Percentiles rank a stretch among this genome's conserved stretches.
Conservation (phyloP, 2,888 invertebrate species). For the Seira ritae region DNA sequence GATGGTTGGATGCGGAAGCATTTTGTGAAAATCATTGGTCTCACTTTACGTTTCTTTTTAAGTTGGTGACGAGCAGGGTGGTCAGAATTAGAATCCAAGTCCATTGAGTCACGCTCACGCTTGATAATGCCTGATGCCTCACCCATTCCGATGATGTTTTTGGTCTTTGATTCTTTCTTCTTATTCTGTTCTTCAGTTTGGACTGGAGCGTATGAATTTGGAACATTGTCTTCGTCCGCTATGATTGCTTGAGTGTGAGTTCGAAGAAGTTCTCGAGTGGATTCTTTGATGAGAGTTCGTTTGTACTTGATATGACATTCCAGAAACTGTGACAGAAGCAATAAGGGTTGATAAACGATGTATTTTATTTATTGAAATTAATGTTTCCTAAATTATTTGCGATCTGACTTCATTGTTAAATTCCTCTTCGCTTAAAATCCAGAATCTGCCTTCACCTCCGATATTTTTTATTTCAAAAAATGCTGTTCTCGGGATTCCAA, state of each 20-base stretch:
- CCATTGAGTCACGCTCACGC: not conserved
- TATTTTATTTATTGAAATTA: not conserved
- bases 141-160: not conserved
- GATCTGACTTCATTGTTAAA: constrained; percentile 64
- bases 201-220: too few relatives aligned
- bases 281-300: constrained; percentile 15
- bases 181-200: too few relatives aligned
- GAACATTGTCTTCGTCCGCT: not conserved
- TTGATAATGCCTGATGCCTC: not conserved
- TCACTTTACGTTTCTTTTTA: constrained; percentile 29
- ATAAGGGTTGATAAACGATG: not conserved
- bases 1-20: constrained; percentile 61
- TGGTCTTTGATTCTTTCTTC: not conserved
- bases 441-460: constrained; percentile 66
- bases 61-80: too few relatives aligned
- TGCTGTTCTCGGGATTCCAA: constrained; percentile 35
- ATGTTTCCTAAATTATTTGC: too few relatives aligned
- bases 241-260: not conserved
- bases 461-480: constrained; percentile 63
- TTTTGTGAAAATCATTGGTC: constrained; percentile 27
- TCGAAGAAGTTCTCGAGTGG: not conserved
- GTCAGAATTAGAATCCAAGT: not conserved
- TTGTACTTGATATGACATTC: constrained; percentile 24
- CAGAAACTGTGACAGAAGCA: constrained; percentile 19
- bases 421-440: constrained; percentile 68